Conservation (phyloP, 2,888 invertebrate species). For the Andrena chrysosceles region DNA sequence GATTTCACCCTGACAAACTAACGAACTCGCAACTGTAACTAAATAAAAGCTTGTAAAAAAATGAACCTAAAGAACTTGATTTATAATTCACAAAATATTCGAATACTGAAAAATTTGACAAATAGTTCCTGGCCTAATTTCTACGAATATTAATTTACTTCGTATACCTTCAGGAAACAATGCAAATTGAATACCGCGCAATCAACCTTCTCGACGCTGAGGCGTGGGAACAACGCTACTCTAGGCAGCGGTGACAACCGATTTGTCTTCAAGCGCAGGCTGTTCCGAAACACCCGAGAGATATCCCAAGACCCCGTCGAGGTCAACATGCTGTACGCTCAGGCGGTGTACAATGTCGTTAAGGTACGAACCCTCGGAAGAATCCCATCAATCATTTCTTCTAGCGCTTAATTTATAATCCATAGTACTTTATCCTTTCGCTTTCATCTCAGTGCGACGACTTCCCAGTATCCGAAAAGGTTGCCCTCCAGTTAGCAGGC, state of each 20-base stretch:
- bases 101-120: too few species aligned
- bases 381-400: neutral
- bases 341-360: slow-evolving; percentile 97
- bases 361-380: slow-evolving; percentile 87
- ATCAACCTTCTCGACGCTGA: slow-evolving; percentile 86
- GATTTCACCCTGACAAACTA: too few species aligned
- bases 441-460: slow-evolving; percentile 91
- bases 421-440: neutral
- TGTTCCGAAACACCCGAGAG: slow-evolving; percentile 95
- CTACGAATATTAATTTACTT: neutral
- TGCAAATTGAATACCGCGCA: slow-evolving; percentile 86
- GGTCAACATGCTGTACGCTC: slow-evolving; percentile 96
- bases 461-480: slow-evolving; percentile 97
- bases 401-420: neutral
- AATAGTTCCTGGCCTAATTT: too few species aligned
- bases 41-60: too few species aligned
- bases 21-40: too few species aligned
- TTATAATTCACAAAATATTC: too few species aligned
- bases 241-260: slow-evolving; percentile 95
- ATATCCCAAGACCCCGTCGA: slow-evolving; percentile 98
- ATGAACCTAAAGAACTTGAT: too few species aligned
- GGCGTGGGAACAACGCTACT: slow-evolving; percentile 88
- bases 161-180: slow-evolving; percentile 85
- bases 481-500: slow-evolving; percentile 96
- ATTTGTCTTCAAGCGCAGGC: slow-evolving; percentile 95